Evolutionary conservation across 2,888 invertebrate species (phyloP), one percentile per base, ranked within the genome.

Genomic region (Bellardia pandia): DNA sequence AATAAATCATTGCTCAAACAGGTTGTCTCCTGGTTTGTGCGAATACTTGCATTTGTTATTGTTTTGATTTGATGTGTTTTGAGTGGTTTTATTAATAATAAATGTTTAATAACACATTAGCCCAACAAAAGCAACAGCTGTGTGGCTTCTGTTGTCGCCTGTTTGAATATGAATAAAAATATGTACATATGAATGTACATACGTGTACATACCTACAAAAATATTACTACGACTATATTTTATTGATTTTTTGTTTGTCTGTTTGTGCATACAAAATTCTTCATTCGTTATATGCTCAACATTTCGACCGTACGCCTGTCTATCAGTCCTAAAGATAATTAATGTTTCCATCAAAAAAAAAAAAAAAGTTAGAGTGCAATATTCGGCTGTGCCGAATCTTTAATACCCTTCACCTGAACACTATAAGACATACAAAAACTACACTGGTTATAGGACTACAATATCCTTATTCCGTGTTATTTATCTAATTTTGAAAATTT

Each of bases 81-180:
- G 45, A 48, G 48, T 53, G n/a, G 14, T 45, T n/a, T 40, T 16
- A 11, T 11, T 16, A n/a, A 66, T 23, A 30, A 45, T 11, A 45
- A 33, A 69, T 69, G 23, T 45, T 66, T 66, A 45, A 42, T 58
- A 45, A 74, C 74, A 74, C n/a, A 60, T 75, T 75, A 75, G 60
- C 16, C 62, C 62, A 62, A 48, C 60, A 60, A 74, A 74, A 23
- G 42, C 45, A 60, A 75, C 62, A 75, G 62, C 72, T 74, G 72
- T 62, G 60, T 75, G 75, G 60, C 48, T 75, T 75, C 62, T 62
- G 62, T 48, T 48, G 75, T 62, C 75, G 62, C 62, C 75, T 62
- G 23, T 62, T 16, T 37, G 37, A 53, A 53, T 71, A 37, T 37
- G 9, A 30, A 60, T 60, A 33, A 33, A 33, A 60, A 60, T 2